Conservation (phyloP, 92 coral and sea anemone genomes). For the Metridium senile region DNA sequence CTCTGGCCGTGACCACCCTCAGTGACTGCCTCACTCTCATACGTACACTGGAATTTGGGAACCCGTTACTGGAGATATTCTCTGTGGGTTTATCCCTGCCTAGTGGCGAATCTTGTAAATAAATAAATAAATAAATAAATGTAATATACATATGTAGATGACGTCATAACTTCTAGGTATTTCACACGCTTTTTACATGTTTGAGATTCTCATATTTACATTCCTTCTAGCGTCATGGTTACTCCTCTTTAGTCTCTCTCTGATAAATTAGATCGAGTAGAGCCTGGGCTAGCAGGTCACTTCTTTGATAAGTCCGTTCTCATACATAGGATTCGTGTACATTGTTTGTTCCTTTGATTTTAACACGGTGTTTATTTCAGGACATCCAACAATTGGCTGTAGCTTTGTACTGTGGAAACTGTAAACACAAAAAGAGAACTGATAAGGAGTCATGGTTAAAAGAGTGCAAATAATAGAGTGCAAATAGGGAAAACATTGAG, state of each 20-base stretch:
- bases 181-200: neutral
- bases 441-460: neutral
- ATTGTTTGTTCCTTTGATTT: conserved; percentile 31
- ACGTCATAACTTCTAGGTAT: neutral
- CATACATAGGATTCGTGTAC: conserved; percentile 62
- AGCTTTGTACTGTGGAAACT: neutral
- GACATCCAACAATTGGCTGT: neutral
- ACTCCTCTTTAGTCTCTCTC: too few relatives aligned
- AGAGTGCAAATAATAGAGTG: too few relatives aligned
- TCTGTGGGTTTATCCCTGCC: too few relatives aligned
- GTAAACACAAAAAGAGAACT: neutral
- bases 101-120: too few relatives aligned
- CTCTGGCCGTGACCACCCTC: too few relatives aligned
- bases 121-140: too few relatives aligned
- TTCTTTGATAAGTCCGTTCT: conserved; percentile 27
- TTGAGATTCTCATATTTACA: neutral
- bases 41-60: too few relatives aligned
- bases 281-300: conserved; percentile 23
- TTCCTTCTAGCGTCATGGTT: neutral
- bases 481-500: too few relatives aligned
- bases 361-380: neutral
- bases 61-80: too few relatives aligned
- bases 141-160: too few relatives aligned
- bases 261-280: too few relatives aligned
- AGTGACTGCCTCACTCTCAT: too few relatives aligned